Evolutionary conservation across 2,888 invertebrate genomes (phyloP), one percentile per base, ranked within the genome.

Genomic region (Netelia virgata): DNA sequence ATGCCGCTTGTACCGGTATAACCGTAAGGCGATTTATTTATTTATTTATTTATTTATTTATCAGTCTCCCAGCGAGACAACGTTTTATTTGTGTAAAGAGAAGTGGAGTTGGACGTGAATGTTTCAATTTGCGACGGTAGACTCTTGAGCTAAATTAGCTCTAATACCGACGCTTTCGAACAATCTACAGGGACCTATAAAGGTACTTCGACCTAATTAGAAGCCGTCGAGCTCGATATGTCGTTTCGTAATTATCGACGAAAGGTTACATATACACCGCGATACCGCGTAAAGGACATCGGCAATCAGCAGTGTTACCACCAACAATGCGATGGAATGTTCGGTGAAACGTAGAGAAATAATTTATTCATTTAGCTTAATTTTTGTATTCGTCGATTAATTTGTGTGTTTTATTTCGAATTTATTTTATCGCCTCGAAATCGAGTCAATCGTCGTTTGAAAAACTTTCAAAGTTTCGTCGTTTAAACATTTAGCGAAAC

Each of bases 141-240:
- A 72, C 41, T 75, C 47, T 43, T 28, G 66, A 77, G 66, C 50
- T 70, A 80, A 77, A 86, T 87, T 86, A 83, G 82, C 76, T 18
- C 73, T 63, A 66, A 43, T 59, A 72, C 73, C 36, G 50, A 14
- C 23, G 36, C 57, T 63, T 14, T 47, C 61, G 53, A 8, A 18
- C 53, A 53, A 80, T 41, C 86, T 73, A 57, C 50, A 41, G 86
- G 83, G 86, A 86, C 73, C 77, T 83, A 84, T 88, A 82, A 87
- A 85, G 87, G 75, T 84, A 76, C 86, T 83, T 64, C 66, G 80
- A 78, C 76, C 84, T 87, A 88, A 90, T 90, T 88, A 86, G 77
- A 75, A 79, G 59, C 55, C 61, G 55, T 80, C 50, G 69, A 53
- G 83, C 72, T 63, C 53, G 36, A 86, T 76, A 55, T 43, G 53